Conservation (phyloP, 1,140 invertebrate species). For the Zaprionus vittiger region DNA sequence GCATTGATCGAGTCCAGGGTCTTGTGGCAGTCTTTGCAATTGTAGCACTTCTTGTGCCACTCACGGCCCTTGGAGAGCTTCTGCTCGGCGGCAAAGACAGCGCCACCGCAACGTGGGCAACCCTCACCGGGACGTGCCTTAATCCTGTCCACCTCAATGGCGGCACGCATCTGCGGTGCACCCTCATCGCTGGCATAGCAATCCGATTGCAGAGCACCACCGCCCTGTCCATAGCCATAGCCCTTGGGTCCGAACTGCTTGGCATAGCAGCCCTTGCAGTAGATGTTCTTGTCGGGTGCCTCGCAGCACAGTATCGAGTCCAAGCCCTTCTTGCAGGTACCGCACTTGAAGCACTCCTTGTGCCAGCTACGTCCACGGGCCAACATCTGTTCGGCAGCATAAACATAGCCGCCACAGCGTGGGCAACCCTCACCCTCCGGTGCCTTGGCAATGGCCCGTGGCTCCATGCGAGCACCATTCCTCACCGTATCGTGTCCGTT, state of each 20-base stretch:
- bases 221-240: constrained; percentile 96
- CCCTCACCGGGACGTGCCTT: constrained; percentile 93
- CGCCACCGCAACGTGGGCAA: constrained; percentile 94
- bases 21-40: constrained; percentile 96
- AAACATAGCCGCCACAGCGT: constrained; percentile 95
- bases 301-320: constrained; percentile 98
- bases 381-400: constrained; percentile 97
- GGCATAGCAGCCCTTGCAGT: constrained; percentile 98
- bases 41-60: constrained; percentile 99
- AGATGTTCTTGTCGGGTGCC: constrained; percentile 97
- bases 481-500: constrained; percentile 79
- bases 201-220: constrained; percentile 94
- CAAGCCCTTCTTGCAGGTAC: constrained; percentile 95
- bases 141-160: constrained; percentile 92
- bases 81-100: constrained; percentile 95
- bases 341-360: constrained; percentile 98
- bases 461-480: constrained; percentile 85
- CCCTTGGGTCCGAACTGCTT: constrained; percentile 97
- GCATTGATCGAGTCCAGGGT: constrained; percentile 96
- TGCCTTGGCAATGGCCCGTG: constrained; percentile 91
- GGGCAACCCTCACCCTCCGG: constrained; percentile 95
- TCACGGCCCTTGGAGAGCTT: constrained; percentile 94
- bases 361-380: constrained; percentile 97
- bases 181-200: constrained; percentile 78
- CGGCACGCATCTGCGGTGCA: constrained; percentile 84